phyloP scores from a whole-genome alignment of 2,888 invertebrate species.

The Hetaerina titia region DNA sequence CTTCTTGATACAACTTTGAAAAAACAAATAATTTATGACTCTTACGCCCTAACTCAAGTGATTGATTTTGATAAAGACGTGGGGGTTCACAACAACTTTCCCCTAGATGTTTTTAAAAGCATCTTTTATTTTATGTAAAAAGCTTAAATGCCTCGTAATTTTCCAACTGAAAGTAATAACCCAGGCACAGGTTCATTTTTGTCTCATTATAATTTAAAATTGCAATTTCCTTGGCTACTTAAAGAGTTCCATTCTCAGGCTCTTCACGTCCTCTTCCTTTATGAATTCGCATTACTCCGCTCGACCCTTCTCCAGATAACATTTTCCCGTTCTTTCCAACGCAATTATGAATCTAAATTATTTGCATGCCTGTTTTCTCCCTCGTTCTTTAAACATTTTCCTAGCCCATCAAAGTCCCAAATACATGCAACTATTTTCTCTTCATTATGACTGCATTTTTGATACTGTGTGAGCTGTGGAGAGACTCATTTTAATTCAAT shows the following conservation, averaged over 20 bases:
- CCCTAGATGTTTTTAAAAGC: background rate
- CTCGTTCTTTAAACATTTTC: background rate
- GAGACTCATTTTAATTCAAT: background rate
- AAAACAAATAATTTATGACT: background rate
- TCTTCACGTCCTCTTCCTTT: background rate
- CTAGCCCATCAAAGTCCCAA: background rate
- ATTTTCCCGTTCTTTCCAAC: background rate
- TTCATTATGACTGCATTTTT: background rate
- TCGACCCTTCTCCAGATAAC: background rate
- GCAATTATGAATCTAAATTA: background rate
- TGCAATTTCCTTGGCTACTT: background rate
- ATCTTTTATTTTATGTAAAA: background rate
- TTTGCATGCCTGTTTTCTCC: background rate
- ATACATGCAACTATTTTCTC: background rate
- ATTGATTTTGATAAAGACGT: background rate
- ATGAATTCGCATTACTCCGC: background rate
- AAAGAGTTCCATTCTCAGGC: background rate
- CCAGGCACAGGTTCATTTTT: background rate
- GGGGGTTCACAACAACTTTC: background rate
- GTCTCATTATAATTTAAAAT: slow-evolving; percentile 31
- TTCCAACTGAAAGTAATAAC: slow-evolving; percentile 11
- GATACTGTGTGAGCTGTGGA: background rate
- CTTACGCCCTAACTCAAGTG: background rate
- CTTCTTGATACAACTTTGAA: background rate
- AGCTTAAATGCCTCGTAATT: background rate